Percentiles rank a stretch among this genome's conserved stretches.
Evolutionary conservation across 2,113 vertebrate genomes (phyloP).

Genomic region (Alethe castanea): DNA sequence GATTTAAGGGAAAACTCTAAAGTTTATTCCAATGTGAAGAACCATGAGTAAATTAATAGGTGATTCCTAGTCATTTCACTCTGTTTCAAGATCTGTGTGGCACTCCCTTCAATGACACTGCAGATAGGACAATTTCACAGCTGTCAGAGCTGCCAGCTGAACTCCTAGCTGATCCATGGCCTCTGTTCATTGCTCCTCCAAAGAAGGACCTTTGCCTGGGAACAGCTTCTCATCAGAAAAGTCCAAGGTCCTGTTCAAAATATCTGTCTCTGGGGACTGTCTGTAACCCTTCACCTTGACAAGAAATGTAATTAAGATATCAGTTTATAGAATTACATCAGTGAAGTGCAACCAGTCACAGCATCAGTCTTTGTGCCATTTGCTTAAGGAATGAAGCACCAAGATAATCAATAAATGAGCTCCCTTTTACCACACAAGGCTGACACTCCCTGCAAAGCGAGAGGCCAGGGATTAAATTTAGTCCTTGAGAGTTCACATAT

Average conservation of each 20-base stretch:
- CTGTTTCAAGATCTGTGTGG: neutral
- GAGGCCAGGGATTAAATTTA: neutral
- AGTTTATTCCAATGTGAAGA: neutral
- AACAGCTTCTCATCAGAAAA: neutral
- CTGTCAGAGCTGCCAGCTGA: neutral
- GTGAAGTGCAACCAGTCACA: neutral
- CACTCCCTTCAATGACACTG: neutral
- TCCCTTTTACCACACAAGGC: neutral
- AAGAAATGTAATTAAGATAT: neutral
- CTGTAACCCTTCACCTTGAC: neutral
- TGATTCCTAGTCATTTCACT: neutral
- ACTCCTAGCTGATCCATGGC: neutral
- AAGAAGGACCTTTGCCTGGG: neutral
- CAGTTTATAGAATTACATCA: neutral
- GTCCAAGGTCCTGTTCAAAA: neutral
- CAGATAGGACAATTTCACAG: slow-evolving; percentile 9
- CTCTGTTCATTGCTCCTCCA: neutral
- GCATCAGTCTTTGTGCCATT: neutral
- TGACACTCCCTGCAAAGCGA: neutral
- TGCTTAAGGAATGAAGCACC: neutral
- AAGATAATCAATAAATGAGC: neutral
- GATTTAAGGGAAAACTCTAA: neutral
- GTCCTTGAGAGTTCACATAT: neutral
- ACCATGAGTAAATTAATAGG: neutral
- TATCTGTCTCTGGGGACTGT: neutral